phyloP scores from a whole-genome alignment of 2,888 invertebrate species.

The Apamea epomidion region DNA sequence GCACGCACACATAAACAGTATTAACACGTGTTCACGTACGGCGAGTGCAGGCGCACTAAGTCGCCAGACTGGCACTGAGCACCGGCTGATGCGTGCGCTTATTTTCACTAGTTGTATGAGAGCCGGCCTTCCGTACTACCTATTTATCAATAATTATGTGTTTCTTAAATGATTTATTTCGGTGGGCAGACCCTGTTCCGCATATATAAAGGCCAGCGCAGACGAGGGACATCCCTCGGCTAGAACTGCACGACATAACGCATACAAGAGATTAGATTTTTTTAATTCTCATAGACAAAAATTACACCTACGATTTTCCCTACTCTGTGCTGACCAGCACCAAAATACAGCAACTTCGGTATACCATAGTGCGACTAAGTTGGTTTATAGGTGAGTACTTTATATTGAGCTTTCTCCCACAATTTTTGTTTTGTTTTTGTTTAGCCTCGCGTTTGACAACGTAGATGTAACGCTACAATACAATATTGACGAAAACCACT shows the following conservation, averaged over 20 bases:
- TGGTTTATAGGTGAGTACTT: not conserved
- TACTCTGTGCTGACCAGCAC: not conserved
- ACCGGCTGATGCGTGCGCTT: not conserved
- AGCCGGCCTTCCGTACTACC: too few species aligned
- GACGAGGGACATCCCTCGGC: too few species aligned
- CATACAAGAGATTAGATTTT: too few species aligned
- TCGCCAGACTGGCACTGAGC: not conserved
- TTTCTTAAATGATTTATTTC: not conserved
- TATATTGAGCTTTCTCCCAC: not conserved
- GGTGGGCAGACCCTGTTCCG: not conserved
- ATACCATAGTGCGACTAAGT: not conserved
- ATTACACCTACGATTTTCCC: not conserved
- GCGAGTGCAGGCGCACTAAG: conserved; percentile 23
- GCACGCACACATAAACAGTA: not conserved
- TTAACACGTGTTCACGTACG: not conserved
- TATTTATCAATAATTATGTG: not conserved
- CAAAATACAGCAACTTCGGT: not conserved
- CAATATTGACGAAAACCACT: not conserved
- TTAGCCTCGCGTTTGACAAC: not conserved
- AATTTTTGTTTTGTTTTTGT: conserved; percentile 1
- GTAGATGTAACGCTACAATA: not conserved
- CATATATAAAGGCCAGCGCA: not conserved
- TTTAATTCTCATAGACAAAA: not conserved
- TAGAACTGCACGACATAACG: not conserved
- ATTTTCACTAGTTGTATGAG: not conserved